These are phyloP conservation scores for Pantherophis guttatus DNA, from an alignment of 2,113 vertebrate species.

Conservation along the genomic window DNA sequence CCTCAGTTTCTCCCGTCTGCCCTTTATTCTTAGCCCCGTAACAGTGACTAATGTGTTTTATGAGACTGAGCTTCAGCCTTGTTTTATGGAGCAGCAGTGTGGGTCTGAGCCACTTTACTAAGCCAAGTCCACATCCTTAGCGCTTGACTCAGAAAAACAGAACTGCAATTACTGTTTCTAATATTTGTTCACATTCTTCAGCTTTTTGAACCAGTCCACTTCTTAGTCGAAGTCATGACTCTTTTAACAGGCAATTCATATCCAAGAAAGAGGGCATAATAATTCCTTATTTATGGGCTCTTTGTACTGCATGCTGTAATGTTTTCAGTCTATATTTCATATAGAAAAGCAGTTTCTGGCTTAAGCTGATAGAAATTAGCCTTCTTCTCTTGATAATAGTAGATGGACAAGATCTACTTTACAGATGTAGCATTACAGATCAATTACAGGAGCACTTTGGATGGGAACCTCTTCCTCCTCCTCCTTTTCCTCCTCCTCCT, in stretches of 20 bases:
- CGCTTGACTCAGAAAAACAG: slow-evolving; percentile 16
- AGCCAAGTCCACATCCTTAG: slow-evolving; percentile 3
- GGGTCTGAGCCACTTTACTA: neutral
- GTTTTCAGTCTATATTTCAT: neutral
- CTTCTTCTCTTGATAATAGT: neutral
- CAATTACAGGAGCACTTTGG: neutral
- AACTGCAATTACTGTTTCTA: neutral
- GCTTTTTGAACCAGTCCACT: neutral
- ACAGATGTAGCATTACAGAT: neutral
- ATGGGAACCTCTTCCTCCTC: neutral
- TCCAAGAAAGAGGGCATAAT: neutral
- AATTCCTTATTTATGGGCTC: neutral
- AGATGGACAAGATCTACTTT: neutral
- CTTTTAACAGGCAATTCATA: neutral
- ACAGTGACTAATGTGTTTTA: slow-evolving; percentile 10
- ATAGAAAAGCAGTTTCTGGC: neutral
- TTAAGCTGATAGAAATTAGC: neutral
- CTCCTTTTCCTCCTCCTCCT: neutral
- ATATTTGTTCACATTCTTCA: neutral
- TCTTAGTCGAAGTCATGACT: neutral
- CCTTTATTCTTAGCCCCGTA: neutral
- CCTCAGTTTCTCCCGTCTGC: neutral
- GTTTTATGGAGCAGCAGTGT: neutral
- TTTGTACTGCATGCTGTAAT: neutral
- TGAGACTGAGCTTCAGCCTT: neutral